phyloP scores from a whole-genome alignment of 2,113 vertebrate species.

The Macquaria australasica region DNA sequence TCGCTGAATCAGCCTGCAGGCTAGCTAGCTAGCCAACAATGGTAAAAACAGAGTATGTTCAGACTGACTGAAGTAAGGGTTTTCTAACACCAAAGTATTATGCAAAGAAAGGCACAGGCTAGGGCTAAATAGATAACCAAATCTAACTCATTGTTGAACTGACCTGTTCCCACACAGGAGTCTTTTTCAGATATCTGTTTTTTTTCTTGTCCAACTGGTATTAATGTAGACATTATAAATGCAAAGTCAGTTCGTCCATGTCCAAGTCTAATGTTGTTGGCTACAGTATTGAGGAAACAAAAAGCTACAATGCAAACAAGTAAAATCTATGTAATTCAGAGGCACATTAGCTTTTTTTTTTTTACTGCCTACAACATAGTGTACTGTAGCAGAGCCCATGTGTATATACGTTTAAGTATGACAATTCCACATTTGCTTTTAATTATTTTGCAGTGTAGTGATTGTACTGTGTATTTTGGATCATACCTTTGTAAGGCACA shows the following conservation, averaged over 20 bases:
- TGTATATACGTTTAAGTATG: conserved; percentile 22
- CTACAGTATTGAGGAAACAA: conserved; percentile 3
- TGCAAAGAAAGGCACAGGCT: background rate
- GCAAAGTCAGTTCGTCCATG: background rate
- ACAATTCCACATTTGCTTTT: conserved; percentile 40
- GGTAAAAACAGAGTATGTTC: background rate
- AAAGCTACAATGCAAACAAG: conserved; percentile 5
- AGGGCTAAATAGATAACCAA: background rate
- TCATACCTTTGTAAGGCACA: conserved; percentile 38
- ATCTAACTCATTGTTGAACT: background rate
- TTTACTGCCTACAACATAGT: conserved; percentile 2
- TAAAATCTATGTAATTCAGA: background rate
- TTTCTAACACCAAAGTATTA: background rate
- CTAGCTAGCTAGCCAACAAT: background rate
- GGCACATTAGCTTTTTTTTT: conserved; percentile 27
- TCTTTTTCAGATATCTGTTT: background rate
- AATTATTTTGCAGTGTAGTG: conserved; percentile 25
- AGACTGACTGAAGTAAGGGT: background rate
- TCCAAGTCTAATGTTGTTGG: background rate
- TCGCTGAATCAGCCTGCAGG: background rate
- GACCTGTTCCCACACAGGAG: background rate
- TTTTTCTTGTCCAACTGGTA: background rate
- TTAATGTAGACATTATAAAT: background rate
- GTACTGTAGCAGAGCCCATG: conserved; percentile 7
- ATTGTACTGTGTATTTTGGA: conserved; percentile 65